Evolutionary conservation across 2,888 invertebrate genomes (phyloP), one percentile per base, ranked within the genome.

Genomic region (Synergus gifuensis): DNA sequence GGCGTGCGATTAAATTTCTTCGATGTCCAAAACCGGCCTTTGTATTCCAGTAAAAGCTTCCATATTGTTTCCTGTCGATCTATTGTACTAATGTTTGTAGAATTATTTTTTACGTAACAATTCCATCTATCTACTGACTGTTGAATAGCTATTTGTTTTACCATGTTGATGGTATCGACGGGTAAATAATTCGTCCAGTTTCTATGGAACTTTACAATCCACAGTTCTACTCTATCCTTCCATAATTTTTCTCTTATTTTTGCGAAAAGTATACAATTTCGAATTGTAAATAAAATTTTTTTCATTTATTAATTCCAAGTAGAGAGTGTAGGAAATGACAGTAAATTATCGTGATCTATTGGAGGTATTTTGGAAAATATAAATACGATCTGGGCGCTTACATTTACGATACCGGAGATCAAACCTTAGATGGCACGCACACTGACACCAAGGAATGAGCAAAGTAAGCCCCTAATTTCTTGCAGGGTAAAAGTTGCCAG

Each of bases 401-500:
- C 60, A 62, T 79, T 78, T 67, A 62, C 67, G 63, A 81, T 76
- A 69, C 49, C 66, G 28, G 78, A 62, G 77, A 78, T 80, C 78
- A 46, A 49, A 67, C 67, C 80, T 66, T 76, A 76, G 76, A 78
- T 78, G 78, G 69, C 78, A 73, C 78, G 77, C 78, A 78, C 78
- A 54, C 78, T 83, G 79, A 69, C 66, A 67, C 82, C 73, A 80
- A 79, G 82, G 82, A 85, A 85, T 87, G 85, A 87, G 86, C 86
- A 86, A 87, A 88, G 89, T 91, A 91, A 92, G 91, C 90, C 90
- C 90, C 92, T 91, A 92, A 92, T 92, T 92, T 92, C 90, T 91
- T 87, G 88, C 87, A 86, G 87, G 87, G 88, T 87, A 88, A 89
- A 89, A 90, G 89, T 90, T 88, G 87, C 87, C 86, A 84, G 83